Percentiles rank a stretch among this genome's conserved stretches.
phyloP scores from a whole-genome alignment of 35 echinoderm and acorn worm genomes.

The Nesometra sesokonis region DNA sequence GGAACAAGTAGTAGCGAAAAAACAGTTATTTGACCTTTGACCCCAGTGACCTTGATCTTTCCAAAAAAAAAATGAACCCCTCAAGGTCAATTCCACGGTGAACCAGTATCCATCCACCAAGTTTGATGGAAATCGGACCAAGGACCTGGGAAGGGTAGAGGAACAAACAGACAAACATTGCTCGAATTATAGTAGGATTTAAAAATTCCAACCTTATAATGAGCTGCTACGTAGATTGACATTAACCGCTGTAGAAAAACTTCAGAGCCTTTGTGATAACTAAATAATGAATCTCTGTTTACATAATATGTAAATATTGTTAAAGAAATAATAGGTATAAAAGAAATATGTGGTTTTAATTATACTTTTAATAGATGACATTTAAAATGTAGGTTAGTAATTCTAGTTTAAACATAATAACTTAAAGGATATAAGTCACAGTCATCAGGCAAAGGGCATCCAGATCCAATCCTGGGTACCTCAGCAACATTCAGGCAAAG shows the following conservation, averaged over 20 bases:
- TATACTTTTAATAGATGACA: too few relatives aligned
- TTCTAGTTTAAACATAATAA: too few relatives aligned
- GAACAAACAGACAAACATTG: not conserved
- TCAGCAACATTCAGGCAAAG: slow-evolving; percentile 75
- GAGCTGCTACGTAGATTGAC: slow-evolving; percentile 94
- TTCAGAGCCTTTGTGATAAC: slow-evolving; percentile 96
- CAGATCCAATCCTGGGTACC: slow-evolving; percentile 65
- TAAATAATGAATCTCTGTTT: slow-evolving; percentile 93
- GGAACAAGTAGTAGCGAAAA: not conserved
- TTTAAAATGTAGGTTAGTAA: too few relatives aligned
- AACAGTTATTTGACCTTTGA: too few relatives aligned
- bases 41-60: too few relatives aligned
- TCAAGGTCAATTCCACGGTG: too few relatives aligned
- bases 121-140: too few relatives aligned
- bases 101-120: too few relatives aligned
- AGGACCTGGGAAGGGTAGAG: not conserved
- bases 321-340: slow-evolving; percentile 20
- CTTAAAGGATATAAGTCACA: slow-evolving; percentile 98
- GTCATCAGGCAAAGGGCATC: slow-evolving; percentile 79
- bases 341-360: too few relatives aligned
- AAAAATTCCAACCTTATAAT: slow-evolving; percentile 79
- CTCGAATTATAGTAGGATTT: not conserved
- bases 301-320: slow-evolving; percentile 83
- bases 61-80: too few relatives aligned
- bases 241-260: slow-evolving; percentile 88